Evolutionary conservation across 2,888 invertebrate species (phyloP).

Genomic region (Drosophila pegasa): DNA sequence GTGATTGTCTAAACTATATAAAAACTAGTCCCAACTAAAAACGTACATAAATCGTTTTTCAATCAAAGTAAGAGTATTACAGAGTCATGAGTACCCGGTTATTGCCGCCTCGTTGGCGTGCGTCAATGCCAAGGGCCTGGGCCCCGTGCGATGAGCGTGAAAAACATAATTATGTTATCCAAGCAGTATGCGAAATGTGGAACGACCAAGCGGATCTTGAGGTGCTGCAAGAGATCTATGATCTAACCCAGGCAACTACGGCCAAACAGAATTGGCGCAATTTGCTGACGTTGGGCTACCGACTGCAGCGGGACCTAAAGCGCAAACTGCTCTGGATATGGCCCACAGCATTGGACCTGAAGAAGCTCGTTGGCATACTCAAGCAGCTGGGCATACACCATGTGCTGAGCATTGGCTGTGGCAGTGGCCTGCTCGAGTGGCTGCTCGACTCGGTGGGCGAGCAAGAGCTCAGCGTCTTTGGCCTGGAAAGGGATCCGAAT

Average conservation of each 20-base stretch:
- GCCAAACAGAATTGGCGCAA: conserved; percentile 85
- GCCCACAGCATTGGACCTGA: conserved; percentile 88
- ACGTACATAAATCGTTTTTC: too few species aligned
- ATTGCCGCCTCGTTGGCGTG: conserved; percentile 6
- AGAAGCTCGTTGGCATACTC: conserved; percentile 86
- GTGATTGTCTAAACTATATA: background rate
- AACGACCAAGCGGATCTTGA: conserved; percentile 54
- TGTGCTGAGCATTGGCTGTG: conserved; percentile 91
- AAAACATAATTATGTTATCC: conserved; percentile 20
- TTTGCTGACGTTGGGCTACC: conserved; percentile 80
- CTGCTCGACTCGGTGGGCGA: conserved; percentile 87
- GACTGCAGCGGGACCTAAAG: conserved; percentile 73
- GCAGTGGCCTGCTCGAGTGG: conserved; percentile 93
- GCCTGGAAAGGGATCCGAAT: conserved; percentile 91
- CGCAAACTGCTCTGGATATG: conserved; percentile 90
- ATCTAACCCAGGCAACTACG: conserved; percentile 51
- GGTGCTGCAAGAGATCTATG: conserved; percentile 56
- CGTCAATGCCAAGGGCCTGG: conserved; percentile 61
- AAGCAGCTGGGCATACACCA: conserved; percentile 84
- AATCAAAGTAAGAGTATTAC: background rate
- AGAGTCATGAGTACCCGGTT: background rate
- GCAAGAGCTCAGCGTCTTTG: conserved; percentile 81
- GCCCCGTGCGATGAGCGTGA: conserved; percentile 1
- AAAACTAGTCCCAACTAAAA: background rate
- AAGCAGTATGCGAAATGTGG: conserved; percentile 63